Evolutionary conservation across 2,113 vertebrate species (phyloP).

Genomic region (Rhinolophus sinicus): DNA sequence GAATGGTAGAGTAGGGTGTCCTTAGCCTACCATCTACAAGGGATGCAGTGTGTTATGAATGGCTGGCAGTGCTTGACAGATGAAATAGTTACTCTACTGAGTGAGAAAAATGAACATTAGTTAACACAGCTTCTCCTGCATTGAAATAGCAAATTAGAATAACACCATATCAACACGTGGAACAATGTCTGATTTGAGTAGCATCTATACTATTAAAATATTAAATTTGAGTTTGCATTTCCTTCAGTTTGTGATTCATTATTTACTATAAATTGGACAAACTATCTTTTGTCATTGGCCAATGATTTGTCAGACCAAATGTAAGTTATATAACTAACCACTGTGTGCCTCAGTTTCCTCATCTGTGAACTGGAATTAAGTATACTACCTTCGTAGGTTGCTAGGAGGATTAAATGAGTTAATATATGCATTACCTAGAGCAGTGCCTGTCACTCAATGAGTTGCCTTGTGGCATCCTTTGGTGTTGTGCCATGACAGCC

Average conservation of each 20-base stretch:
- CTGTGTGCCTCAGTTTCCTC: not conserved
- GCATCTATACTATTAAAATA: not conserved
- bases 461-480: not conserved
- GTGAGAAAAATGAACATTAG: not conserved
- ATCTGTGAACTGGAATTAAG: not conserved
- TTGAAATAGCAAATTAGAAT: not conserved
- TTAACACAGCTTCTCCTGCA: not conserved
- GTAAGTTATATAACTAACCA: not conserved
- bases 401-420: not conserved
- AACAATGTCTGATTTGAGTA: not conserved
- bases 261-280: not conserved
- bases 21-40: not conserved
- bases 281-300: not conserved
- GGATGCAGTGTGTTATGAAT: not conserved
- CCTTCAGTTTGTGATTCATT: not conserved
- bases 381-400: no score
- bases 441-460: not conserved
- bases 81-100: not conserved
- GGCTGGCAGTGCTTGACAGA: not conserved
- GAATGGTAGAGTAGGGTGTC: not conserved
- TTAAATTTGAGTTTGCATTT: not conserved
- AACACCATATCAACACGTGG: not conserved
- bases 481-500: not conserved
- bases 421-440: not conserved
- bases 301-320: not conserved